phyloP scores from a whole-genome alignment of 2,113 vertebrate genomes.

The Oenanthe oenanthe region DNA sequence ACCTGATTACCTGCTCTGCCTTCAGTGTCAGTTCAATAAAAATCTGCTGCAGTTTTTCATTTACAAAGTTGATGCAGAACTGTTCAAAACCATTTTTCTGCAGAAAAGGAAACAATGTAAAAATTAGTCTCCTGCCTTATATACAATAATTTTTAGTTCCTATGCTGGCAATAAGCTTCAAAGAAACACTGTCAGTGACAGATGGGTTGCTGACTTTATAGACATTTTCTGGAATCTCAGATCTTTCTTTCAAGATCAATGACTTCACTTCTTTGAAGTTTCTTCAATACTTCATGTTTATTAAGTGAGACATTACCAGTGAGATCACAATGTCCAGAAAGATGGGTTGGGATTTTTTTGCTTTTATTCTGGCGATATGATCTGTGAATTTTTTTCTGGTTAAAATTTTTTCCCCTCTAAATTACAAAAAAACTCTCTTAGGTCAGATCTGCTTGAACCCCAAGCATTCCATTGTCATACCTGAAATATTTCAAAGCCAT shows the following conservation, averaged over 20 bases:
- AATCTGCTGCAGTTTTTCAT: conserved; percentile 98
- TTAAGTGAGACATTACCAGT: conserved; percentile 6
- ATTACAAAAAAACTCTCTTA: background rate
- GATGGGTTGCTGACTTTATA: conserved; percentile 11
- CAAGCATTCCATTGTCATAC: conserved; percentile 66
- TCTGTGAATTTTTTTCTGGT: background rate
- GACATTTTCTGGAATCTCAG: background rate
- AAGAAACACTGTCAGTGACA: background rate
- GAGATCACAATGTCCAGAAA: conserved; percentile 12
- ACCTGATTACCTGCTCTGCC: conserved; percentile 90
- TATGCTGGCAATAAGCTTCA: conserved; percentile 2
- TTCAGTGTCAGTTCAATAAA: conserved; percentile 98
- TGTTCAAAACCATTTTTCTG: conserved; percentile 99
- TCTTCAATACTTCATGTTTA: background rate
- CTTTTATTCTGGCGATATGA: background rate
- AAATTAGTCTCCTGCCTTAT: background rate
- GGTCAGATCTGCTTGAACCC: background rate
- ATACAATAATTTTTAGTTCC: background rate
- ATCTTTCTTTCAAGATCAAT: background rate
- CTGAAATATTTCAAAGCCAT: conserved; percentile 99
- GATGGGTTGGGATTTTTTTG: background rate
- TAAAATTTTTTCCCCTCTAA: background rate
- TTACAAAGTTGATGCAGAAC: conserved; percentile 99
- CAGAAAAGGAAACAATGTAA: conserved; percentile 6
- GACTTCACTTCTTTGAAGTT: conserved; percentile 14